phyloP scores from a whole-genome alignment of 2,888 invertebrate genomes.

The Harpalus rufipes region DNA sequence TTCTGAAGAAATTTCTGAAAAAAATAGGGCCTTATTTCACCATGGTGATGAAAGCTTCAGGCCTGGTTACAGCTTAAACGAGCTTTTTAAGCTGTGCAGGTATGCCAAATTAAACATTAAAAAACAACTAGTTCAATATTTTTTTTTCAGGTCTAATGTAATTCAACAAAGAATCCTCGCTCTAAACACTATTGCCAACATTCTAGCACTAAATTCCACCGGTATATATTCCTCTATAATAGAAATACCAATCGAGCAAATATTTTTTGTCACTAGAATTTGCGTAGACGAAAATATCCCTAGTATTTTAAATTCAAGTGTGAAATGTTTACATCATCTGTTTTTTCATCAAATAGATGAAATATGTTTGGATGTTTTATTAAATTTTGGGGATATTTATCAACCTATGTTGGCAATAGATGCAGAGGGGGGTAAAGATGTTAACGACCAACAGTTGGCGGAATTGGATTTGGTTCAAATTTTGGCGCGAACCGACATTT shows the following conservation, averaged over 20 bases:
- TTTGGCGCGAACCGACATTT: constrained; percentile 86
- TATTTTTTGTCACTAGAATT: constrained; percentile 89
- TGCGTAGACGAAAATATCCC: constrained; percentile 91
- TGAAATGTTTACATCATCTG: constrained; percentile 87
- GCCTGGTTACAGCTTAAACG: constrained; percentile 94
- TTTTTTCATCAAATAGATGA: constrained; percentile 90
- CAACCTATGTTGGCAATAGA: constrained; percentile 80
- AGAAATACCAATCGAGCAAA: constrained; percentile 87
- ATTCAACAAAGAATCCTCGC: constrained; percentile 91
- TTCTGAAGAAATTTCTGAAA: constrained; percentile 81
- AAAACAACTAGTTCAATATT: no score
- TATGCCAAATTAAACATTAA: constrained; percentile 68
- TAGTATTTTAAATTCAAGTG: constrained; percentile 86
- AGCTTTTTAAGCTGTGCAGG: constrained; percentile 89
- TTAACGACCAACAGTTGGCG: constrained; percentile 92
- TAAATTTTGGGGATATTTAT: constrained; percentile 80
- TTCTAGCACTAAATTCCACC: constrained; percentile 84
- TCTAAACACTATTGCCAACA: constrained; percentile 88
- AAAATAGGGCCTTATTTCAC: constrained; percentile 87
- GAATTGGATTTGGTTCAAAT: constrained; percentile 90
- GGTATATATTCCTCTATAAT: constrained; percentile 89
- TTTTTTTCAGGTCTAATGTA: constrained; percentile 81
- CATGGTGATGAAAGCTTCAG: constrained; percentile 95
- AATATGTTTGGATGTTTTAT: constrained; percentile 81
- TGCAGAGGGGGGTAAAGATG: constrained; percentile 79